Conservation (phyloP, 2,113 vertebrate species). For the Hipposideros armiger region DNA sequence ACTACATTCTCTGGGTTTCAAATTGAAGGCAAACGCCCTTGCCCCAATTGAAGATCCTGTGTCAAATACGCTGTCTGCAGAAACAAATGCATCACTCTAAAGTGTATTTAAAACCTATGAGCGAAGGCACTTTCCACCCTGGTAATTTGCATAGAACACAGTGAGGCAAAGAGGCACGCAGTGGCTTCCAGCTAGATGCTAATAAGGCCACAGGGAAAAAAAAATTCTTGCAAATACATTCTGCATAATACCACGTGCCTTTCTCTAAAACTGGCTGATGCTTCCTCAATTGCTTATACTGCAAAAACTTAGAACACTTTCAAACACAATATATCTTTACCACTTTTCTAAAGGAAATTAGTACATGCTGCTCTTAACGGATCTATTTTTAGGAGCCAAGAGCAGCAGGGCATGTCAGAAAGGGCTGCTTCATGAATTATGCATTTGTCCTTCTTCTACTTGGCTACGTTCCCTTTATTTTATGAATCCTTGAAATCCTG, state of each 20-base stretch:
- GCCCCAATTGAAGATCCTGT: slow-evolving; percentile 52
- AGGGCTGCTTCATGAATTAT: slow-evolving; percentile 87
- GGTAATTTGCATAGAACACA: slow-evolving; percentile 75
- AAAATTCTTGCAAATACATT: slow-evolving; percentile 10
- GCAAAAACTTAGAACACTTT: slow-evolving; percentile 11
- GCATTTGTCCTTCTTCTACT: slow-evolving; percentile 84
- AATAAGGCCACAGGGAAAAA: slow-evolving; percentile 76
- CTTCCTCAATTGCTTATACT: neutral
- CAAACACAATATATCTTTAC: slow-evolving; percentile 58
- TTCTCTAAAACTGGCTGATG: slow-evolving; percentile 16
- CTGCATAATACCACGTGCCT: neutral
- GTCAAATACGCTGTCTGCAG: slow-evolving; percentile 51
- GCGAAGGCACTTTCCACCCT: slow-evolving; percentile 70
- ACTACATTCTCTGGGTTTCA: neutral
- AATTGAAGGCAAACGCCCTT: slow-evolving; percentile 56
- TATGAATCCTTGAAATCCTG: slow-evolving; percentile 80
- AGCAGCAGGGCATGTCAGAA: slow-evolving; percentile 83
- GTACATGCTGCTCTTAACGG: slow-evolving; percentile 74
- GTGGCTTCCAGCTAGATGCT: slow-evolving; percentile 74
- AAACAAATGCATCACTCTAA: slow-evolving; percentile 30
- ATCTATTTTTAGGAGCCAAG: slow-evolving; percentile 85
- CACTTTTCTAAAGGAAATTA: slow-evolving; percentile 77
- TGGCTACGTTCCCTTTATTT: slow-evolving; percentile 83
- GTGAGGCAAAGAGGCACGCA: slow-evolving; percentile 58
- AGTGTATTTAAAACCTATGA: slow-evolving; percentile 77